These are phyloP conservation scores for Gallinago paraguaiae DNA, from an alignment of 2,113 vertebrate species.

Conservation along the genomic window DNA sequence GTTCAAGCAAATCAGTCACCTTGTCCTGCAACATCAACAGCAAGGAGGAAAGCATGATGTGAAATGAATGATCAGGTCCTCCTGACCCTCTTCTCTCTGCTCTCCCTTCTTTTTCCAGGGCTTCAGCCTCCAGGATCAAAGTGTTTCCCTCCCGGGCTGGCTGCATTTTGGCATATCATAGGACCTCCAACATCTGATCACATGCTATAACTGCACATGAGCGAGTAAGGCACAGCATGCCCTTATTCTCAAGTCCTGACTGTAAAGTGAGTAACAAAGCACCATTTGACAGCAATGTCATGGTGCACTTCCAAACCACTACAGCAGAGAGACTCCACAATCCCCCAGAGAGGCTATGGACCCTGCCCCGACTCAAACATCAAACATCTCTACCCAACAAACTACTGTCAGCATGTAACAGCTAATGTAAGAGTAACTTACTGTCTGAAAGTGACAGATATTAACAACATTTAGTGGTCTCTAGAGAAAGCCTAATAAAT, in stretches of 20 bases:
- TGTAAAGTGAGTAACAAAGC: neutral
- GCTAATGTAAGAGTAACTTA: neutral
- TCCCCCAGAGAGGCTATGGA: neutral
- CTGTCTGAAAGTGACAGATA: fast-evolving
- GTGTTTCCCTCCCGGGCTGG: fast-evolving
- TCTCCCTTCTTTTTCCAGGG: neutral
- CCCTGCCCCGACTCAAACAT: neutral
- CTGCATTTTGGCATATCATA: neutral
- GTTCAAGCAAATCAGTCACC: neutral
- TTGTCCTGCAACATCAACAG: neutral
- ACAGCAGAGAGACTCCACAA: neutral
- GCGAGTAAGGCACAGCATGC: fast-evolving
- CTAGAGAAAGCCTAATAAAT: neutral
- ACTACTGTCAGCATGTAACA: neutral
- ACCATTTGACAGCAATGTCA: neutral
- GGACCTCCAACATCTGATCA: neutral
- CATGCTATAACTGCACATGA: neutral
- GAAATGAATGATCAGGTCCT: fast-evolving
- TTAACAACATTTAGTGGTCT: neutral
- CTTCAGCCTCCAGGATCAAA: neutral
- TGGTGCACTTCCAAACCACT: neutral
- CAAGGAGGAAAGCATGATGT: fast-evolving
- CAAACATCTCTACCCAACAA: neutral
- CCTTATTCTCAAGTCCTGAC: neutral
- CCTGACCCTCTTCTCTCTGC: neutral